Evolutionary conservation across 2,113 vertebrate species (phyloP).

Genomic region (Arothron firmamentum): DNA sequence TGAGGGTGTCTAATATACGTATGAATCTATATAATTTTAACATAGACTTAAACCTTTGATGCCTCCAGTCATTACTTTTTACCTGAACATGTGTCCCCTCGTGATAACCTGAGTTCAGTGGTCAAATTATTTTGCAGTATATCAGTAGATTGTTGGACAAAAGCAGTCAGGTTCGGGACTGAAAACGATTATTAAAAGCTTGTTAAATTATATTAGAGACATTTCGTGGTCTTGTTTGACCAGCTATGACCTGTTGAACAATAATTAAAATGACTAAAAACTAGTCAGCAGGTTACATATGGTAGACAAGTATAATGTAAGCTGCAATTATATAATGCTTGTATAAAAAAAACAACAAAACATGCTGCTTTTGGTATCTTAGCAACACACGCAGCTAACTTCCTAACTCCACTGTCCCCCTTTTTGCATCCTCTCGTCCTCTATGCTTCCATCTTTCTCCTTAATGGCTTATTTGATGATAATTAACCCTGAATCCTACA

Average conservation of each 20-base stretch:
- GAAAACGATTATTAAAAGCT: not conserved
- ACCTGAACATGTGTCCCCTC: slow-evolving; percentile 41
- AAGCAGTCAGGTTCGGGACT: slow-evolving; percentile 1
- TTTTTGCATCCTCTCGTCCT: slow-evolving; percentile 63
- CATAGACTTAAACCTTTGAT: slow-evolving; percentile 61
- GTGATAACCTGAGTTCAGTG: slow-evolving; percentile 26
- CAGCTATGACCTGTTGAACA: too few relatives aligned
- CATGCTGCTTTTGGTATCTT: slow-evolving; percentile 7
- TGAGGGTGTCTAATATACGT: slow-evolving; percentile 62
- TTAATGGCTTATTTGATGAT: slow-evolving; percentile 78
- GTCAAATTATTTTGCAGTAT: slow-evolving; percentile 41
- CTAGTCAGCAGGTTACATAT: too few relatives aligned
- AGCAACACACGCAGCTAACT: slow-evolving; percentile 49
- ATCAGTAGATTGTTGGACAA: slow-evolving; percentile 23
- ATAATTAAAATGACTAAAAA: too few relatives aligned
- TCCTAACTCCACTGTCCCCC: slow-evolving; percentile 43
- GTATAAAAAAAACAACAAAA: too few relatives aligned
- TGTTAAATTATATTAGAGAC: too few relatives aligned
- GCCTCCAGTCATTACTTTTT: slow-evolving; percentile 53
- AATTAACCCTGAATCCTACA: slow-evolving; percentile 78
- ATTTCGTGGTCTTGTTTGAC: too few relatives aligned
- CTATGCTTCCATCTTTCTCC: slow-evolving; percentile 64
- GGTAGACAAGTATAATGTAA: too few relatives aligned
- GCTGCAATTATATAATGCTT: too few relatives aligned
- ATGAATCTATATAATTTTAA: slow-evolving; percentile 68